Percentiles rank a stretch among this genome's conserved stretches.
phyloP scores from a whole-genome alignment of 2,888 invertebrate species.

The Imbricaverruca yamaguchii region DNA sequence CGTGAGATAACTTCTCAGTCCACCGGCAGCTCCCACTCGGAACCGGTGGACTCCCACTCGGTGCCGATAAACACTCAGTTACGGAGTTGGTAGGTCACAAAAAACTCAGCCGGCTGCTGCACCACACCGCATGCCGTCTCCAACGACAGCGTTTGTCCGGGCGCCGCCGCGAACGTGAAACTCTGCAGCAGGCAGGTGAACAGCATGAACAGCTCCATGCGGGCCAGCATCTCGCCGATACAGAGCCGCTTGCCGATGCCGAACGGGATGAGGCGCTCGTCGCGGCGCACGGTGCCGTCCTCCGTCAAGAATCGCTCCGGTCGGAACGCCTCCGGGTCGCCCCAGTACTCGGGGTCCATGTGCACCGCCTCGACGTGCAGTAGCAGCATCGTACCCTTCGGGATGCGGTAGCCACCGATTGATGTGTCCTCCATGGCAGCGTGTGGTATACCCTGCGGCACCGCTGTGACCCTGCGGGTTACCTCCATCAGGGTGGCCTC shows the following conservation, averaged over 20 bases:
- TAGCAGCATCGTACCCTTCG: background rate
- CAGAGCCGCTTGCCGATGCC: slow-evolving; percentile 19
- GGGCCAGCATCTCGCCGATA: slow-evolving; percentile 4
- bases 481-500: slow-evolving; percentile 24
- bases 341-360: background rate
- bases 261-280: slow-evolving; percentile 15
- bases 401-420: background rate
- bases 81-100: background rate
- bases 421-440: background rate
- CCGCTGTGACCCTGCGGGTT: background rate
- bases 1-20: no score
- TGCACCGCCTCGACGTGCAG: slow-evolving; percentile 12
- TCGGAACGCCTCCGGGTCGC: slow-evolving; percentile 18
- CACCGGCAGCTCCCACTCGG: no score
- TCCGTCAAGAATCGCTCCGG: slow-evolving; percentile 22
- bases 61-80: no score
- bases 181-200: slow-evolving; percentile 3
- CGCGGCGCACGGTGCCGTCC: background rate
- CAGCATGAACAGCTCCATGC: slow-evolving; percentile 5
- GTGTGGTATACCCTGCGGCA: slow-evolving; percentile 10
- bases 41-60: no score
- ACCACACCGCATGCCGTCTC: background rate
- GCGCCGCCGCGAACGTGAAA: background rate
- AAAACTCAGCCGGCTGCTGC: background rate
- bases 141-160: background rate